Evolutionary conservation across 2,888 invertebrate genomes (phyloP).

Genomic region (Tenthredo mesomela): DNA sequence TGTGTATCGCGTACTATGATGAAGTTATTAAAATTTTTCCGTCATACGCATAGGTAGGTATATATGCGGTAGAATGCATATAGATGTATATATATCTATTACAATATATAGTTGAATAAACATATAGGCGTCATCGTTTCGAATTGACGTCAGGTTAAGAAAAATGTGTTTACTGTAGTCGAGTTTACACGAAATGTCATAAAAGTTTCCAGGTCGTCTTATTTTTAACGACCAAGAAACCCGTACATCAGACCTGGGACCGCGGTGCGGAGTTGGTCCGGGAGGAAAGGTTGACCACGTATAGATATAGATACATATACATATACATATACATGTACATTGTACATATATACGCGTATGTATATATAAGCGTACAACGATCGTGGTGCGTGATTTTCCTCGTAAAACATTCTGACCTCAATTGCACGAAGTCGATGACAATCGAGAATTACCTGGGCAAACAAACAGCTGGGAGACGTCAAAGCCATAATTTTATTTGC

Average conservation of each 20-base stretch:
- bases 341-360: neutral
- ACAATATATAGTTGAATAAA: neutral
- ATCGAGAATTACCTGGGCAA: conserved; percentile 42
- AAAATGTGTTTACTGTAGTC: conserved; percentile 50
- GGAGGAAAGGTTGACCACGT: conserved; percentile 22
- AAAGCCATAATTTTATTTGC: conserved; percentile 45
- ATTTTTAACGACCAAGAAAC: conserved; percentile 48
- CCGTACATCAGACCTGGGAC: conserved; percentile 33
- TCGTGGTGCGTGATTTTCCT: conserved; percentile 48
- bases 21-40: neutral
- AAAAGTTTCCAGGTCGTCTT: conserved; percentile 50
- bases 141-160: conserved; percentile 38
- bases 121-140: conserved; percentile 6
- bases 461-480: conserved; percentile 47
- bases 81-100: neutral
- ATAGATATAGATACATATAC: conserved; percentile 41
- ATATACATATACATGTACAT: neutral
- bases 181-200: conserved; percentile 45
- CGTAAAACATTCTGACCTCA: conserved; percentile 49
- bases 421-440: conserved; percentile 46
- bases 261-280: conserved; percentile 27
- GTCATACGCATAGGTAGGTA: neutral
- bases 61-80: neutral
- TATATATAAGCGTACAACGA: neutral
- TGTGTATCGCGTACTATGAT: neutral